phyloP scores from a whole-genome alignment of 2,888 invertebrate genomes.

The Galerucella pusilla region DNA sequence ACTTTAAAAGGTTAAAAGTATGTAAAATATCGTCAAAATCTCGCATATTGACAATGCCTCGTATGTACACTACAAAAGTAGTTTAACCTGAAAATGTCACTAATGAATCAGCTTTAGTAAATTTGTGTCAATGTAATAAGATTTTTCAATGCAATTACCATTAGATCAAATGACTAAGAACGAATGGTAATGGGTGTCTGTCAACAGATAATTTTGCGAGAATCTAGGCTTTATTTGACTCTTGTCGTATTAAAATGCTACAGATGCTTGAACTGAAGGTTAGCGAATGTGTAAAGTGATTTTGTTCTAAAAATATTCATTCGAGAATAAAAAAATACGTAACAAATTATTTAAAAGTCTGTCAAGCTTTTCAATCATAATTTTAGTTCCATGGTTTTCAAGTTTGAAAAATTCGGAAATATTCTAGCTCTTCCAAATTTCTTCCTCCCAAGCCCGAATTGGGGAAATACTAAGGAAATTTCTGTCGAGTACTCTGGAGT shows the following conservation, averaged over 20 bases:
- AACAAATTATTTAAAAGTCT: not conserved
- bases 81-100: slow-evolving; percentile 47
- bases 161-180: slow-evolving; percentile 29
- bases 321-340: not conserved
- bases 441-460: too few relatives aligned
- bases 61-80: slow-evolving; percentile 19
- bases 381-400: too few relatives aligned
- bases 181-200: slow-evolving; percentile 15
- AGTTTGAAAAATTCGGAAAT: too few relatives aligned
- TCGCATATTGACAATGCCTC: not conserved
- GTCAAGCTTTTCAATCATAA: too few relatives aligned
- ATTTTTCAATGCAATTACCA: slow-evolving; percentile 32
- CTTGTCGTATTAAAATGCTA: slow-evolving; percentile 3
- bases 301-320: not conserved
- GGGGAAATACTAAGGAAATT: too few relatives aligned
- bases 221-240: slow-evolving; percentile 18
- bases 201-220: not conserved
- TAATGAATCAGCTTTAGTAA: slow-evolving; percentile 46
- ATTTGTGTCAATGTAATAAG: slow-evolving; percentile 48
- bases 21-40: not conserved
- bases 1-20: too few relatives aligned
- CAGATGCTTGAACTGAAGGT: slow-evolving; percentile 3
- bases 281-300: not conserved
- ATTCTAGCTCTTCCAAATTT: too few relatives aligned
- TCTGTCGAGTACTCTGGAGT: too few relatives aligned